Percentiles rank a stretch among this genome's conserved stretches.
Evolutionary conservation across 2,797 vertebrate species (phyloP).

Genomic region (Champsocephalus gunnari): DNA sequence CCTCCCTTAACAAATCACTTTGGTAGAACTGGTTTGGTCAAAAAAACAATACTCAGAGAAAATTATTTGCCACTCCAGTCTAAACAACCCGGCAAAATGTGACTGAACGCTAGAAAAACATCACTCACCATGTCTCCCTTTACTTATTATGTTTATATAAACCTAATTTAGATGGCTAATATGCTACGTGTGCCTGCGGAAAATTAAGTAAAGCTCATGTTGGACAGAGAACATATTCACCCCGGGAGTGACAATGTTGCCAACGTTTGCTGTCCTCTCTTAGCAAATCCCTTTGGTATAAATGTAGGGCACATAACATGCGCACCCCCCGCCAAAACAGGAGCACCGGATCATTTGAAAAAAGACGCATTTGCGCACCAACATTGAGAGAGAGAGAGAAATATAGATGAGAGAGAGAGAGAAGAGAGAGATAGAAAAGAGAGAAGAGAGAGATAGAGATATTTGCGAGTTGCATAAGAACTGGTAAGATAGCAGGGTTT

Average conservation of each 20-base stretch:
- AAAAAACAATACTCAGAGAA: neutral
- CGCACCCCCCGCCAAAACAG: too few relatives aligned
- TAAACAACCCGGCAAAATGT: neutral
- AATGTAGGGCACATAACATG: neutral
- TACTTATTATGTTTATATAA: neutral
- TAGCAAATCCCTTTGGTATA: neutral
- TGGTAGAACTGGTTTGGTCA: neutral
- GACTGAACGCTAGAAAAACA: too few relatives aligned
- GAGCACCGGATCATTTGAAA: too few relatives aligned
- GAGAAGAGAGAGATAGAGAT: too few relatives aligned
- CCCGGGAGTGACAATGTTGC: neutral
- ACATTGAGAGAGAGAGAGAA: too few relatives aligned
- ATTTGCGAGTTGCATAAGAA: too few relatives aligned
- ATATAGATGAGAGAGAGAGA: too few relatives aligned
- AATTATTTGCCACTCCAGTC: neutral
- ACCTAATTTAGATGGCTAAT: neutral
- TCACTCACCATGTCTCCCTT: too few relatives aligned
- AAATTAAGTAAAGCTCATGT: neutral
- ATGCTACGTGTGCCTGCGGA: neutral
- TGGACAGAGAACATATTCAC: neutral
- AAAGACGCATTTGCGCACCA: too few relatives aligned
- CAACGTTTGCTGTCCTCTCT: neutral
- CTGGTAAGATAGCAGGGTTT: too few relatives aligned
- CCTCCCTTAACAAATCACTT: neutral
- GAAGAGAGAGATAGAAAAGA: too few relatives aligned